Evolutionary conservation across 2,888 invertebrate species (phyloP), one percentile per base, ranked within the genome.

Genomic region (Netelia inedita): DNA sequence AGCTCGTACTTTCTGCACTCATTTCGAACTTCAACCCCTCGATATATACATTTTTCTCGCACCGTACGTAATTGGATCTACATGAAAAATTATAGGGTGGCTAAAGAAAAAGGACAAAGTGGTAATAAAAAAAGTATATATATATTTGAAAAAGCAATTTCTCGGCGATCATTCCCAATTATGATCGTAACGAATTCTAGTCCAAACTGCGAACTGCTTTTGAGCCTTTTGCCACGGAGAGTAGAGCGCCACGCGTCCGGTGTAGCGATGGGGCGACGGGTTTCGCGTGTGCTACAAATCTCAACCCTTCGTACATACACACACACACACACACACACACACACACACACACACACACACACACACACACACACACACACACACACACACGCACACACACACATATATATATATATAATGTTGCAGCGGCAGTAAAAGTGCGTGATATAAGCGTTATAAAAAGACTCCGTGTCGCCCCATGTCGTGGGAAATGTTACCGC

Each of bases 131-230:
- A 53, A 74, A 57, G 65, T 10, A 63, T 41, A 68, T 46, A 55
- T 59, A 65, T 73, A 14, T 46, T 1, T 21, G 73, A 73, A 80
- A 81, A 88, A 87, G 79, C 88, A 88, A 93, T 93, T 93, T 92
- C 89, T 90, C 91, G 91, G 86, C 89, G 91, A 92, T 93, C 91
- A 91, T 89, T 86, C 75, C 89, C 89, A 92, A 93, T 93, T 93
- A 91, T 88, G 87, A 89, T 89, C 90, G 92, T 90, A 89, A 92
- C 93, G 92, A 92, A 93, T 91, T 89, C 86, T 79, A 72, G 76
- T 79, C 79, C 81, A 80, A 86, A 87, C 85, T 85, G 79, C 75
- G 69, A 65, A 78, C 84, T 41, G 78, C 46, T 78, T 73, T 79
- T 78, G 73, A 81, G 68, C 75, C 71, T 76, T 82, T 78, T 71